A percentile compares a stretch with the other conserved stretches of the same genome.
These are phyloP conservation scores for Phocides pigmalion DNA, from an alignment of 1,140 invertebrate species.

Conservation along the genomic window DNA sequence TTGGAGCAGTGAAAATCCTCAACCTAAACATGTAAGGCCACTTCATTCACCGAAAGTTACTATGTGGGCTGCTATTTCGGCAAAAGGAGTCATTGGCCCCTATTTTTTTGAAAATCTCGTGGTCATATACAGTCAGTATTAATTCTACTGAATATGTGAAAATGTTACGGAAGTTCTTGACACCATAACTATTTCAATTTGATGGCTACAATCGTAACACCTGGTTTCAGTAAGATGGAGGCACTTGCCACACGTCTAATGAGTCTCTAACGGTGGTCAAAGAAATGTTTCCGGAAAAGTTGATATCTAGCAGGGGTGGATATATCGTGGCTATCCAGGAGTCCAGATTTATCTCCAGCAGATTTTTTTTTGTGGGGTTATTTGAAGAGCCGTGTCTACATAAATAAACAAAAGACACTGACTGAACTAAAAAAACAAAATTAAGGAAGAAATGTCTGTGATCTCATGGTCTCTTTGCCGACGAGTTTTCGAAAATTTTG, in stretches of 20 bases:
- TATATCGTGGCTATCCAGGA: conserved; percentile 40
- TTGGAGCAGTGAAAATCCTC: conserved; percentile 8
- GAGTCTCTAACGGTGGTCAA: conserved; percentile 3
- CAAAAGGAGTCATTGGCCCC: conserved; percentile 46
- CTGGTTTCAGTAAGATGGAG: conserved; percentile 12
- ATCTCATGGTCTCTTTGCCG: conserved; percentile 20
- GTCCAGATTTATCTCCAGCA: conserved; percentile 37
- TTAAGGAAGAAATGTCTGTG: conserved; percentile 19
- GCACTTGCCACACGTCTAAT: conserved; percentile 8
- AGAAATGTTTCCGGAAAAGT: conserved; percentile 40
- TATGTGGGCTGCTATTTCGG: conserved; percentile 41
- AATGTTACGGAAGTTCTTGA: background rate
- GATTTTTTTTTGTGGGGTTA: conserved; percentile 32
- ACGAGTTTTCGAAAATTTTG: conserved; percentile 15
- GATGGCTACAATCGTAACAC: background rate
- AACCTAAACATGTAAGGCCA: conserved; percentile 45
- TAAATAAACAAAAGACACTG: conserved; percentile 15
- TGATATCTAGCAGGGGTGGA: conserved; percentile 42
- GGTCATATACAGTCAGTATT: conserved; percentile 3
- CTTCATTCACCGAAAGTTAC: conserved; percentile 59
- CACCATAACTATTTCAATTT: background rate
- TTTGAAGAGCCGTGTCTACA: conserved; percentile 28
- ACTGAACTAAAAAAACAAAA: conserved; percentile 25
- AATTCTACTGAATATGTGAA: background rate
- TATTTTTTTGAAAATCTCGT: conserved; percentile 43